phyloP scores from a whole-genome alignment of 1,140 invertebrate species.

The Gonioctena quinquepunctata region DNA sequence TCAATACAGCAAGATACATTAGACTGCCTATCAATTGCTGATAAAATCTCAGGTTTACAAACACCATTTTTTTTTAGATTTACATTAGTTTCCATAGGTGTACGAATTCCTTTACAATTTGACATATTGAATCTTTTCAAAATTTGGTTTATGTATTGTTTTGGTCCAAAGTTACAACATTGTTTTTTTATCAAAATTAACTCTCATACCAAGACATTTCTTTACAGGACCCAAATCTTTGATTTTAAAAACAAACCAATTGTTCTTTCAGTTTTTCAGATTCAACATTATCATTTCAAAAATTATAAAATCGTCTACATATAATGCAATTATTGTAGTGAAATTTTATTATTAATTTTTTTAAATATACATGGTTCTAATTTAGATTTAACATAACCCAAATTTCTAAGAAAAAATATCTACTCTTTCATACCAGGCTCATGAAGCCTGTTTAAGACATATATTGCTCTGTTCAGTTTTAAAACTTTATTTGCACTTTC shows the following conservation, averaged over 20 bases:
- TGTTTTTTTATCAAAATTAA: slow-evolving; percentile 12
- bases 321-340: slow-evolving; percentile 4
- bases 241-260: slow-evolving; percentile 28
- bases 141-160: slow-evolving; percentile 48
- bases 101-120: slow-evolving; percentile 47
- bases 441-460: slow-evolving; percentile 56
- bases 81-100: slow-evolving; percentile 44
- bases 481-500: slow-evolving; percentile 36
- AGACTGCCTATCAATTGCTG: slow-evolving; percentile 54
- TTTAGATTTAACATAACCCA: slow-evolving; percentile 42
- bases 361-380: slow-evolving; percentile 45
- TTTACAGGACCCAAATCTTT: slow-evolving; percentile 27
- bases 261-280: slow-evolving; percentile 30
- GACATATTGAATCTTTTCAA: slow-evolving; percentile 48
- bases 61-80: slow-evolving; percentile 13
- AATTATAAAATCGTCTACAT: slow-evolving; percentile 36
- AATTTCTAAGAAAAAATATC: slow-evolving; percentile 37
- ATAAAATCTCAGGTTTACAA: slow-evolving; percentile 33
- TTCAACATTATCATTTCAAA: slow-evolving; percentile 38
- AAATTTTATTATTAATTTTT: neutral
- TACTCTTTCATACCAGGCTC: slow-evolving; percentile 47
- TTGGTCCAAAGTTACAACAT: slow-evolving; percentile 48
- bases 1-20: slow-evolving; percentile 54
- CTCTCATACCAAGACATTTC: slow-evolving; percentile 7
- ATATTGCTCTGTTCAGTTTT: slow-evolving; percentile 53